phyloP scores from a whole-genome alignment of 35 echinoderm and acorn worm genomes.

The Strongylocentrotus purpuratus region DNA sequence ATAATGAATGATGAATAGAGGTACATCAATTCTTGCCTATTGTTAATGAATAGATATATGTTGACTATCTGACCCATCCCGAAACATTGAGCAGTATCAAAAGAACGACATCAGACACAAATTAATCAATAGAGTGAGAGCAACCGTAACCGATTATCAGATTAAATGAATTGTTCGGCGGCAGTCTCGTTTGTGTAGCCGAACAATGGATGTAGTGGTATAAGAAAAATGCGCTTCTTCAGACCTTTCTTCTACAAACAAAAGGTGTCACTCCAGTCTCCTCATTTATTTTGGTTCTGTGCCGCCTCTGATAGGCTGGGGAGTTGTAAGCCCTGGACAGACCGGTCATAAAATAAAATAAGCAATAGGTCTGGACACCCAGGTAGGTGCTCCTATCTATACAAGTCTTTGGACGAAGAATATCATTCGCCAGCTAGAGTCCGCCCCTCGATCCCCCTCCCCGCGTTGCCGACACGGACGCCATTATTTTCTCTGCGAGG shows the following conservation, averaged over 20 bases:
- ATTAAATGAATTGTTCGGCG: constrained; percentile 24
- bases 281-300: neutral
- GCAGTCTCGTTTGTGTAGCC: neutral
- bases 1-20: neutral
- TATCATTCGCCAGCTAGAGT: neutral
- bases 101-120: neutral
- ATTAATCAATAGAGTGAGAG: neutral
- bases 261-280: constrained; percentile 18
- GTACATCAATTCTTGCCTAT: neutral
- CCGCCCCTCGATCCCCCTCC: neutral
- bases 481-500: neutral
- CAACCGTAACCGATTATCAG: constrained; percentile 36
- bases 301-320: neutral
- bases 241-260: neutral
- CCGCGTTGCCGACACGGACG: neutral
- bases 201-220: neutral
- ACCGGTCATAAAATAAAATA: neutral
- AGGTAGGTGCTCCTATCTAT: neutral
- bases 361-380: neutral
- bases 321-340: neutral
- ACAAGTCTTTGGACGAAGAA: neutral
- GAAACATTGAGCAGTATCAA: neutral
- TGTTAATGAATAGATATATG: neutral
- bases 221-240: constrained; percentile 11
- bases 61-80: neutral